A percentile compares a stretch with the other conserved stretches of the same genome.
These are phyloP conservation scores for Channa argus DNA, from an alignment of 2,113 vertebrate species.

Conservation along the genomic window DNA sequence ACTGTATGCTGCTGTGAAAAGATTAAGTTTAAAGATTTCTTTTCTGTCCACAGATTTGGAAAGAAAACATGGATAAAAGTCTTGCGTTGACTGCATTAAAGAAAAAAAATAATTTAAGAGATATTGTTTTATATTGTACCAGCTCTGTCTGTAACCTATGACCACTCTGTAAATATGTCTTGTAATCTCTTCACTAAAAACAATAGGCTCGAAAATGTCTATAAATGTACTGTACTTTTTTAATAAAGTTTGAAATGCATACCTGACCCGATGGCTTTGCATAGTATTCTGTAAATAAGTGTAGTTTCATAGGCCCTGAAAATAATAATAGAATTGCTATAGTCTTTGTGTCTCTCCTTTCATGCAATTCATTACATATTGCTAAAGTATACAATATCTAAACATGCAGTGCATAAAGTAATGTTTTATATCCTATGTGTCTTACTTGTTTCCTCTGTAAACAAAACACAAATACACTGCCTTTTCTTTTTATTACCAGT, in stretches of 20 bases:
- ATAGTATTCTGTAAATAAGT: conserved; percentile 12
- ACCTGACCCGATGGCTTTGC: conserved; percentile 12
- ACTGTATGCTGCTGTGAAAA: neutral
- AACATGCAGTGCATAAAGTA: neutral
- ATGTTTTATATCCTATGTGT: conserved; percentile 2
- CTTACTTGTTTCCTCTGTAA: conserved; percentile 20
- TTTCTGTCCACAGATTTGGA: conserved; percentile 32
- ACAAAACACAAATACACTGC: conserved; percentile 18
- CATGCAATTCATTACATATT: no score
- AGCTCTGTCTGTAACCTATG: conserved; percentile 38
- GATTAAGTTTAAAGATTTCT: neutral
- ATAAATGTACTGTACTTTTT: conserved; percentile 17
- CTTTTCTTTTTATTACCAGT: neutral
- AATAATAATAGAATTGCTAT: neutral
- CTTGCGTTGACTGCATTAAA: neutral
- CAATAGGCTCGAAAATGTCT: neutral
- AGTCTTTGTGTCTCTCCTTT: conserved; percentile 3
- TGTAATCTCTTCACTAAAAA: conserved; percentile 37
- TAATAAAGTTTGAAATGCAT: neutral
- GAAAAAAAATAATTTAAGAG: neutral
- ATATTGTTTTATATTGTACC: conserved; percentile 6
- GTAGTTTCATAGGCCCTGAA: conserved; percentile 24
- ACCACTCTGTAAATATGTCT: conserved; percentile 57
- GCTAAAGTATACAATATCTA: no score
- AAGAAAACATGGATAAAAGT: neutral